Evolutionary conservation across 2,888 invertebrate species (phyloP), one percentile per base, ranked within the genome.

Genomic region (Amitus sp.): DNA sequence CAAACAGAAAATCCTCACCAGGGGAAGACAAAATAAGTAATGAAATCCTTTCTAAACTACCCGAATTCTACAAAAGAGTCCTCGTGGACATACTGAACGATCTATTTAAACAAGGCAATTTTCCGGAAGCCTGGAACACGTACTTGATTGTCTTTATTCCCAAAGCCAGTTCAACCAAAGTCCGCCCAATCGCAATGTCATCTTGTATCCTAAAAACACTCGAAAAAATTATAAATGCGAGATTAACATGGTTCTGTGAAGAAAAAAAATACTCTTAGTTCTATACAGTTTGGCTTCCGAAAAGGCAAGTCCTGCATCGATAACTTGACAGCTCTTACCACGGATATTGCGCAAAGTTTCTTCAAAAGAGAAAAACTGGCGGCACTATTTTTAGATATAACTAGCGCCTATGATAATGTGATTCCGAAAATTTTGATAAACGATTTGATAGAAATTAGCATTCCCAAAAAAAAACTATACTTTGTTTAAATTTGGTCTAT

Each of bases 131-230:
- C 10, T 67, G 63, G 57, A 59, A 17, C n/a, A n/a, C 9, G 0
- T 67, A 58, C 34, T 12, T 65, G 1, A 30, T 65, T 0, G 45
- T 51, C 2, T 60, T 69, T 17, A 56, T 67, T 1, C 67, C 69
- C 0, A 65, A 69, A 45, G 27, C 23, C 0, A 53, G 59, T 12
- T 10, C 33, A 0, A 30, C 39, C 34, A 65, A 67, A 48, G 43
- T 62, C 0, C 23, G 64, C 7, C 68, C 68, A 1, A 63, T 68
- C 4, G 45, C 66, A 1, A 18, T 68, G 7, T 58, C 63, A 0
- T 65, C 63, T 0, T 66, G 66, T 9, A 1, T 63, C 0, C 30
- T 63, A 1, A 66, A 68, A 47, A 1, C 58, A 2, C 18, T 64
- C 4, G 60, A 66, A 49, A 60, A 23, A 48, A 51, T 65, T 19